Base-by-base conservation (phyloP, 2,888 invertebrate genomes). In the Megastigmus dorsalis region DNA sequence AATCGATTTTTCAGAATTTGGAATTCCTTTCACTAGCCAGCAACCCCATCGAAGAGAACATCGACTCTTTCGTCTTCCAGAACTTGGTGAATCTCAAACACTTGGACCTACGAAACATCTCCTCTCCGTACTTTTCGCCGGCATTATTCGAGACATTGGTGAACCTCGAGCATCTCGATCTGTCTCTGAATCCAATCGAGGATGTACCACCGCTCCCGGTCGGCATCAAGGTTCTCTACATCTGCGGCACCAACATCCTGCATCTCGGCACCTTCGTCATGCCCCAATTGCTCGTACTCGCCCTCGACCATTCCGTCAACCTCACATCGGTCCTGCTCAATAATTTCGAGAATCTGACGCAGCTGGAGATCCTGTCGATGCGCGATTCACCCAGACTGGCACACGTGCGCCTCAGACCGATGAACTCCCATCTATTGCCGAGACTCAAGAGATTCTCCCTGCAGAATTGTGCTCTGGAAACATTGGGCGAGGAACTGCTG, bases 201-300 rank as follows among this genome's bases (percentile, higher is more conserved):
- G 86, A 86, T 3, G 84, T 92, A 7, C 93, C 93, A 26, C 87
- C 89, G 36, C 81, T 93, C 65, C 92, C 93, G 0, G 88, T 87
- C 13, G 89, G 88, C 28, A 79, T 93, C 5, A 89, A 91, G 80
- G 89, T 90, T 74, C 85, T 93, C 18, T 93, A 93, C 84, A 79
- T 93, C 13, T 93, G 93, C 0, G 91, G 91, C 52, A 93, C 92
- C 63, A 89, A 90, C 7, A 89, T 93, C 2, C 79, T 82, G 0
- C 87, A 87, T 18, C 84, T 93, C 28, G 80, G 84, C 0, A 89
- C 90, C 70, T 83, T 91, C 20, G 75, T 79, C 13, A 70, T 84
- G 33, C 90, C 91, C 0, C 89, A 89, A 0, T 78, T 93, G 45
- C 90, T 89, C 78, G 87, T 88, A 0, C 83, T 93, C 2, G 90